Conservation (phyloP, 2,888 invertebrate species). For the Pimpla rufipes region DNA sequence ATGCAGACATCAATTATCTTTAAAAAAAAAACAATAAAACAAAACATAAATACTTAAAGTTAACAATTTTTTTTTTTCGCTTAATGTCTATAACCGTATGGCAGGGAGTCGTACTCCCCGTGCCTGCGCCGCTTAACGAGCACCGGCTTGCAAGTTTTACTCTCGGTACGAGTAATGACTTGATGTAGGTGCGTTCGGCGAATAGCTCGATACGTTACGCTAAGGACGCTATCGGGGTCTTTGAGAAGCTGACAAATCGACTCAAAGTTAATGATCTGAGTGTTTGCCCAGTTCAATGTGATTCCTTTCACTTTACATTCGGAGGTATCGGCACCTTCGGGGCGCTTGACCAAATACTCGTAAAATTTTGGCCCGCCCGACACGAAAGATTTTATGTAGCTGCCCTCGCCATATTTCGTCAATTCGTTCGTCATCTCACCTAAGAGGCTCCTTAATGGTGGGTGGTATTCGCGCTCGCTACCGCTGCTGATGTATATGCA, state of each 20-base stretch:
- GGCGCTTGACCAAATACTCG: slow-evolving; percentile 9
- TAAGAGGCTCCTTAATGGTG: slow-evolving; percentile 74
- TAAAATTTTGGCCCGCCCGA: slow-evolving; percentile 80
- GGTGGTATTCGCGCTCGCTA: slow-evolving; percentile 55
- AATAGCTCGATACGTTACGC: background rate
- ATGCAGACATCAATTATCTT: too few relatives aligned
- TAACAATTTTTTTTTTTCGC: background rate
- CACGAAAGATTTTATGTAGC: slow-evolving; percentile 78
- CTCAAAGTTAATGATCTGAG: slow-evolving; percentile 1
- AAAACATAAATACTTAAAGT: too few relatives aligned
- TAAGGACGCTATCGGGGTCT: background rate
- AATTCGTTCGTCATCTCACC: slow-evolving; percentile 82
- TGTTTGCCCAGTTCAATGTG: background rate
- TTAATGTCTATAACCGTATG: background rate
- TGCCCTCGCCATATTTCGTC: slow-evolving; percentile 71
- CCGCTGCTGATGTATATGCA: slow-evolving; percentile 74
- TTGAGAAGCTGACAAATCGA: background rate
- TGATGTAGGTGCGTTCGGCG: background rate
- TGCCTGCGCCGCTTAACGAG: background rate
- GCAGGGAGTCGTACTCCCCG: background rate
- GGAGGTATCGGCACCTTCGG: background rate
- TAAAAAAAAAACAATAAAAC: too few relatives aligned
- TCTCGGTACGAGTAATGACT: background rate
- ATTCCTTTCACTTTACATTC: slow-evolving; percentile 4
- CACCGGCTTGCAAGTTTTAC: background rate